These are phyloP conservation scores for Cyprinella venusta DNA, from an alignment of 2,797 vertebrate species.

Conservation along the genomic window DNA sequence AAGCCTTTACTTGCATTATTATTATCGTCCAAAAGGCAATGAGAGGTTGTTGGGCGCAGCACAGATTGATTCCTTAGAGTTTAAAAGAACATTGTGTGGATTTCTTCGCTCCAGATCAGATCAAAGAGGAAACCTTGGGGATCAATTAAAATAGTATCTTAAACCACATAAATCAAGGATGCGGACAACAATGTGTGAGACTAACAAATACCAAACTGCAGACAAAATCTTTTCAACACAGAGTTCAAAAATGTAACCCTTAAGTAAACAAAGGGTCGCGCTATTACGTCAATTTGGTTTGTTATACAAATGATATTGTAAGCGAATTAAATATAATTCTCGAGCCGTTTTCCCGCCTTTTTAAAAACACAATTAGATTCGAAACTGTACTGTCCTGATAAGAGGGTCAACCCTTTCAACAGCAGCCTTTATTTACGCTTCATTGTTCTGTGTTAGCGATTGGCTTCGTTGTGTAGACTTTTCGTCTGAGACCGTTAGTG, in stretches of 20 bases:
- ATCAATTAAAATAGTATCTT: slow-evolving; percentile 67
- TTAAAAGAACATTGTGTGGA: slow-evolving; percentile 37
- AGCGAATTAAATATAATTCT: slow-evolving; percentile 54
- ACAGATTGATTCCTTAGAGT: slow-evolving; percentile 14
- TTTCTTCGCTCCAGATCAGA: slow-evolving; percentile 63
- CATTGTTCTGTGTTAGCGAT: slow-evolving; percentile 62
- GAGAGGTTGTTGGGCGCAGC: slow-evolving; percentile 39
- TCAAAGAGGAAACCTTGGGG: slow-evolving; percentile 67
- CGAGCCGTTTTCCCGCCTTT: slow-evolving; percentile 55
- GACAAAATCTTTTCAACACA: slow-evolving; percentile 30
- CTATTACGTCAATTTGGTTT: slow-evolving; percentile 44
- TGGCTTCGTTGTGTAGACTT: slow-evolving; percentile 42
- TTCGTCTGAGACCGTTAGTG: slow-evolving; percentile 27
- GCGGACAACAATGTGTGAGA: slow-evolving; percentile 1
- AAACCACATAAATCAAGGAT: slow-evolving; percentile 34
- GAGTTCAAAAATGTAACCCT: slow-evolving; percentile 46
- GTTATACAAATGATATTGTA: slow-evolving; percentile 56
- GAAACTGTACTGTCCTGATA: slow-evolving; percentile 68
- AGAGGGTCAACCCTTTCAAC: slow-evolving; percentile 54
- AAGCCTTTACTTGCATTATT: slow-evolving; percentile 12
- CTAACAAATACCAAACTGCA: slow-evolving; percentile 30
- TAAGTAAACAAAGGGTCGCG: slow-evolving; percentile 47
- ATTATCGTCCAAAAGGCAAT: slow-evolving; percentile 15
- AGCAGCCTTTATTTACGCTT: slow-evolving; percentile 46
- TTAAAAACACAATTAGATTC: slow-evolving; percentile 64